Conservation (phyloP, 2,797 vertebrate species). For the Aphelocoma californica region DNA sequence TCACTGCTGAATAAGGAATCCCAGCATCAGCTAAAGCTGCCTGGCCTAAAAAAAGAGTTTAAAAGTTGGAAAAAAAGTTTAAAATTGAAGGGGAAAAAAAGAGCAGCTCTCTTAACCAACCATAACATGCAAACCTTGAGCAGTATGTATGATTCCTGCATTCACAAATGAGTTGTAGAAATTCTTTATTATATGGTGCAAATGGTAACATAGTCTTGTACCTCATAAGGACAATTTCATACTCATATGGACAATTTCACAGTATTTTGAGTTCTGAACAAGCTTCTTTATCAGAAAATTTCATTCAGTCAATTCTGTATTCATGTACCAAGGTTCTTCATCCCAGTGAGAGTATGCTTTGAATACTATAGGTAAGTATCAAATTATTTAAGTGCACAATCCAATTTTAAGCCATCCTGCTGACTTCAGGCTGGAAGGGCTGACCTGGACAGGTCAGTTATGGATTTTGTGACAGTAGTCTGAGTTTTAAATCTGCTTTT, state of each 20-base stretch:
- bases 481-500: neutral
- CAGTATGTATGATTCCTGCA: neutral
- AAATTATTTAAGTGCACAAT: neutral
- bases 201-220: neutral
- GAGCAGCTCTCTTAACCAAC: neutral
- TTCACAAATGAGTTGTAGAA: neutral
- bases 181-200: neutral
- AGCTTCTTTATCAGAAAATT: neutral
- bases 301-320: neutral
- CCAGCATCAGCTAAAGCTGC: conserved; percentile 89
- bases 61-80: neutral
- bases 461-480: neutral
- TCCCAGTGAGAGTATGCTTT: neutral
- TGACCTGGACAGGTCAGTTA: neutral
- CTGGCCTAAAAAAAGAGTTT: conserved; percentile 76
- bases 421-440: neutral
- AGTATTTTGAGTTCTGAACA: neutral
- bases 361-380: neutral
- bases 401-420: neutral
- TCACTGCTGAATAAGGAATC: conserved; percentile 85
- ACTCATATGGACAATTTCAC: neutral
- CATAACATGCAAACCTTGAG: neutral
- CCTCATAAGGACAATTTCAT: neutral
- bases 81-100: neutral
- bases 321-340: neutral